Conservation (phyloP, 2,888 invertebrate species). For the Tribolium freemani region DNA sequence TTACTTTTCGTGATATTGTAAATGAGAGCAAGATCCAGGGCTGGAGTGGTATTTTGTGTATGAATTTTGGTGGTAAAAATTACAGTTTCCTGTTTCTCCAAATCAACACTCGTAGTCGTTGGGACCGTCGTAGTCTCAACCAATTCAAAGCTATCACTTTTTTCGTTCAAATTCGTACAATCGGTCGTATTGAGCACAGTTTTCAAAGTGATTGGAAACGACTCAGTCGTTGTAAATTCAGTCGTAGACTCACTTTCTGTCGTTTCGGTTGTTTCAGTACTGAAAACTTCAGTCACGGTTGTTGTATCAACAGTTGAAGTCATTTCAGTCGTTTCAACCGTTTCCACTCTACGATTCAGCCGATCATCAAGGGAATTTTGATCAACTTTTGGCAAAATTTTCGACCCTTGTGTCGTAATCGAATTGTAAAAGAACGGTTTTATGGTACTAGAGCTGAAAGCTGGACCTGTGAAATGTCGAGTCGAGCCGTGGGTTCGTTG, state of each 20-base stretch:
- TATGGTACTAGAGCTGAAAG: constrained; percentile 53
- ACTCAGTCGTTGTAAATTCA: constrained; percentile 34
- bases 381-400: constrained; percentile 48
- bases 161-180: constrained; percentile 53
- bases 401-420: constrained; percentile 22
- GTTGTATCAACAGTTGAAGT: constrained; percentile 42
- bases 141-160: constrained; percentile 27
- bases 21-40: neutral
- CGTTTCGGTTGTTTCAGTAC: constrained; percentile 30
- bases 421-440: constrained; percentile 52
- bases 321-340: constrained; percentile 40
- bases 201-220: constrained; percentile 54
- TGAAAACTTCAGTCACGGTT: constrained; percentile 6
- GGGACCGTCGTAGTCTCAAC: constrained; percentile 4
- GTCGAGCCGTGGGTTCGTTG: constrained; percentile 58
- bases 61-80: neutral
- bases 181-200: constrained; percentile 61
- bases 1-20: constrained; percentile 65
- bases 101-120: constrained; percentile 8
- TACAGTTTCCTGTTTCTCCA: neutral
- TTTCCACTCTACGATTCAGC: constrained; percentile 54
- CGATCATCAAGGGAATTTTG: constrained; percentile 57
- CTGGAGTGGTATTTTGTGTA: constrained; percentile 16
- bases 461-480: constrained; percentile 56
- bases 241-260: constrained; percentile 36